Evolutionary conservation across 1,140 invertebrate genomes (phyloP).

Genomic region (Bombus turneri): DNA sequence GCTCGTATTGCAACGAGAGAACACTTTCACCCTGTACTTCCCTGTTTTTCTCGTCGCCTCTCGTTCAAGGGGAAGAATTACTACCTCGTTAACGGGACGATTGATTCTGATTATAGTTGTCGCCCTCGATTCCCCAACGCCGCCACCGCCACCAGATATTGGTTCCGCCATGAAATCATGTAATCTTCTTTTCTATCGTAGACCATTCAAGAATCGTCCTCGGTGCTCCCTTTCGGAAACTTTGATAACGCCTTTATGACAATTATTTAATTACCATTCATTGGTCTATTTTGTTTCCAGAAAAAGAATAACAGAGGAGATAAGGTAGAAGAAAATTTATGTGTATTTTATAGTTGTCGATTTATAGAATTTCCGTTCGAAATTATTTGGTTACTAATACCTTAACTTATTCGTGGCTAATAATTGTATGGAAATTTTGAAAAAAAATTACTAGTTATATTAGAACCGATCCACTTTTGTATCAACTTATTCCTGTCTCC

Average conservation of each 20-base stretch:
- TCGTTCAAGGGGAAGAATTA: conserved; percentile 52
- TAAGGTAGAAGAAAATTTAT: too few species aligned
- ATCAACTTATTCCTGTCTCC: too few species aligned
- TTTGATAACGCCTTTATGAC: not conserved
- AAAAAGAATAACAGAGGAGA: not conserved
- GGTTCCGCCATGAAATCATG: conserved; percentile 1
- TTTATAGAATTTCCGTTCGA: too few species aligned
- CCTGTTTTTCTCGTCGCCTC: not conserved
- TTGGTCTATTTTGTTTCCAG: not conserved
- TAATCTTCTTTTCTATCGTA: conserved; percentile 25
- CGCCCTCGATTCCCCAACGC: conserved; percentile 17
- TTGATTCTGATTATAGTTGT: conserved; percentile 60
- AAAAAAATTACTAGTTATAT: too few species aligned
- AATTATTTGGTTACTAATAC: too few species aligned
- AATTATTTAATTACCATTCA: not conserved
- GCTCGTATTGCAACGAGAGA: conserved; percentile 46
- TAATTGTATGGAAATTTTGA: too few species aligned
- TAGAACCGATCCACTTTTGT: too few species aligned
- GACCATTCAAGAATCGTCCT: not conserved
- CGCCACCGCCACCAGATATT: conserved; percentile 33
- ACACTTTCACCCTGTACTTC: conserved; percentile 17
- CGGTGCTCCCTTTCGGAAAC: too few species aligned
- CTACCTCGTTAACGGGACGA: conserved; percentile 60
- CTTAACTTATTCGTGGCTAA: too few species aligned
- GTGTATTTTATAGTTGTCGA: too few species aligned